Evolutionary conservation across 2,888 invertebrate species (phyloP), one percentile per base, ranked within the genome.

Genomic region (Cacoxenus indagator): DNA sequence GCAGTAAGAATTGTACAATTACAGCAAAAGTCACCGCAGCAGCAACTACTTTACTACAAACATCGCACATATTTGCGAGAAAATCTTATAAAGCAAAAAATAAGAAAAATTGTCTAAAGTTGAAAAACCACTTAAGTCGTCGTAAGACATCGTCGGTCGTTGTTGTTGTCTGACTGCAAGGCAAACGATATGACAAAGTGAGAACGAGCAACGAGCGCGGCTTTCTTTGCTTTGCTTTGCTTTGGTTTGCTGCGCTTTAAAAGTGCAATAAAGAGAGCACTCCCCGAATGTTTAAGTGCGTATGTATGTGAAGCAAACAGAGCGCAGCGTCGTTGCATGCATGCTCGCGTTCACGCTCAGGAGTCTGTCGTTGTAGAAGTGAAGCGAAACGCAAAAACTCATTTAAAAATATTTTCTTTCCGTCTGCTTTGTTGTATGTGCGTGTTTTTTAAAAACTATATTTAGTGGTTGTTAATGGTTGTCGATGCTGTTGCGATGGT

Each of bases 91-190:
- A 75, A 73, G 71, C 80, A 83, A 57, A 57, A 67, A 19, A 24
- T n/a, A 57, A 55, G 24, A 31, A 22, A 43, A 65, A 54, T 67
- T 55, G 73, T 73, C 73, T 72, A 75, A 83, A 81, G 81, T 80
- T 78, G 83, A 82, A 81, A 81, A 83, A 81, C 81, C 81, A 81
- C 81, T 81, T 81, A 83, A 83, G 76, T 83, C 76, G 76, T 83
- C 76, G 73, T 82, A 77, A 82, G 73, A 76, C 70, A 73, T 68
- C 69, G 72, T 75, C 71, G 76, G 73, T 48, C 11, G 26, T 54
- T 14, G 46, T 54, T 24, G 74, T 70, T 66, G 70, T 61, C 37
- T 48, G 68, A 65, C 70, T 68, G 24, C 43, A 67, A 64, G 64
- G 43, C 68, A 69, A 69, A 70, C 74, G 70, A 69, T 66, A 65